Evolutionary conservation across 2,113 vertebrate species (phyloP).

Genomic region (Nipponia nippon): DNA sequence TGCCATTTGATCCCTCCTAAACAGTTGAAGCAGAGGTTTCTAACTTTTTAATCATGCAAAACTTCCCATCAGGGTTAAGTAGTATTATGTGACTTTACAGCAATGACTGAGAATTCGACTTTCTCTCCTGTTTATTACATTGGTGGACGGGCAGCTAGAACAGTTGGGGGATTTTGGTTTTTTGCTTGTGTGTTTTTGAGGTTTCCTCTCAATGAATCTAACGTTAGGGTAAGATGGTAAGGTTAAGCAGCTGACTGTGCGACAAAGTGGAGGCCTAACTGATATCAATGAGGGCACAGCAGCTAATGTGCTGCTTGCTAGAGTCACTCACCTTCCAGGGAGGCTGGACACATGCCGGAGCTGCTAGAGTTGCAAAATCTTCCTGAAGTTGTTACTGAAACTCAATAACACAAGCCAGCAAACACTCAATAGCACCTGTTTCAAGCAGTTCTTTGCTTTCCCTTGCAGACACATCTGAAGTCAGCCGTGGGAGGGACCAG

Average conservation of each 20-base stretch:
- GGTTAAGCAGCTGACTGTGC: neutral
- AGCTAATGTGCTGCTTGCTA: accelerated
- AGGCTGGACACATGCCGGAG: neutral
- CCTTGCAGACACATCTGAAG: neutral
- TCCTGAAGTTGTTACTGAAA: neutral
- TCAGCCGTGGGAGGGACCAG: neutral
- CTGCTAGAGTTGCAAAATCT: neutral
- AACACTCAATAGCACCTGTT: neutral
- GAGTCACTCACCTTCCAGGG: neutral
- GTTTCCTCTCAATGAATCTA: neutral
- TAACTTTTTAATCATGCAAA: neutral
- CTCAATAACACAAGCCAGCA: neutral
- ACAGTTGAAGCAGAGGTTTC: neutral
- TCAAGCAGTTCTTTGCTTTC: neutral
- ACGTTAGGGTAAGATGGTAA: accelerated
- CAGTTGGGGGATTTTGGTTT: neutral
- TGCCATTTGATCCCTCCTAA: neutral
- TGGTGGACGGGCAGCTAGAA: neutral
- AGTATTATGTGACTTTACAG: neutral
- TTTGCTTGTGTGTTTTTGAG: neutral
- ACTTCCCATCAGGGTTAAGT: neutral
- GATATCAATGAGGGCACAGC: neutral
- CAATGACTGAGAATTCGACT: neutral
- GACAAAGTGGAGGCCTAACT: neutral
- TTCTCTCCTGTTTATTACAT: neutral